phyloP scores from a whole-genome alignment of 2,888 invertebrate species.

The Neoscelio sp. region DNA sequence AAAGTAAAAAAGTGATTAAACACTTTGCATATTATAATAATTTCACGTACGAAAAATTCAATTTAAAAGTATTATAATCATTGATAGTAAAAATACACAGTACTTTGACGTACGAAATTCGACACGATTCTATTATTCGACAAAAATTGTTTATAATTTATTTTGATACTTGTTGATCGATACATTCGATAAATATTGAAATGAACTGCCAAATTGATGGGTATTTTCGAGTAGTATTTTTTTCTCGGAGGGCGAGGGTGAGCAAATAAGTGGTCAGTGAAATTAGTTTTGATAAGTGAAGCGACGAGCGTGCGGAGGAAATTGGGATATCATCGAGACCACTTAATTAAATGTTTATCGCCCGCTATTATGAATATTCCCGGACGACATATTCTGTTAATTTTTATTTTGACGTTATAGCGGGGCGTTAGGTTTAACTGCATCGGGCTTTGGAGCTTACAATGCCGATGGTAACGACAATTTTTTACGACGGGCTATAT shows the following conservation, averaged over 20 bases:
- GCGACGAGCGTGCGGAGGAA: background rate
- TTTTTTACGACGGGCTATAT: background rate
- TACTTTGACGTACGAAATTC: no score
- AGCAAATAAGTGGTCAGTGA: conserved; percentile 6
- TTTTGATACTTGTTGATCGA: background rate
- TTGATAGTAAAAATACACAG: no score
- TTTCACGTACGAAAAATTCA: no score
- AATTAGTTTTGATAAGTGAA: conserved; percentile 33
- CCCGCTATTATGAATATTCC: no score
- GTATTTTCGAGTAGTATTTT: conserved; percentile 13
- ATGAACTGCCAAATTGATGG: conserved; percentile 10
- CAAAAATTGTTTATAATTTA: background rate
- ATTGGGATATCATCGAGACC: conserved; percentile 15
- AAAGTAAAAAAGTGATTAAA: no score
- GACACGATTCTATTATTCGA: no score
- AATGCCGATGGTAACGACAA: background rate
- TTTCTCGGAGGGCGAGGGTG: conserved; percentile 9
- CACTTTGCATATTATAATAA: no score
- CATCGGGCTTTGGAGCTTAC: background rate
- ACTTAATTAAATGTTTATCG: conserved; percentile 33
- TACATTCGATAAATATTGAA: conserved; percentile 11
- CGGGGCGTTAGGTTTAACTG: background rate
- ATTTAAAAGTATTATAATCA: no score
- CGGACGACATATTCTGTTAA: background rate
- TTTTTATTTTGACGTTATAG: background rate